phyloP scores from a whole-genome alignment of 2,113 vertebrate species.

The Centrocercus urophasianus region DNA sequence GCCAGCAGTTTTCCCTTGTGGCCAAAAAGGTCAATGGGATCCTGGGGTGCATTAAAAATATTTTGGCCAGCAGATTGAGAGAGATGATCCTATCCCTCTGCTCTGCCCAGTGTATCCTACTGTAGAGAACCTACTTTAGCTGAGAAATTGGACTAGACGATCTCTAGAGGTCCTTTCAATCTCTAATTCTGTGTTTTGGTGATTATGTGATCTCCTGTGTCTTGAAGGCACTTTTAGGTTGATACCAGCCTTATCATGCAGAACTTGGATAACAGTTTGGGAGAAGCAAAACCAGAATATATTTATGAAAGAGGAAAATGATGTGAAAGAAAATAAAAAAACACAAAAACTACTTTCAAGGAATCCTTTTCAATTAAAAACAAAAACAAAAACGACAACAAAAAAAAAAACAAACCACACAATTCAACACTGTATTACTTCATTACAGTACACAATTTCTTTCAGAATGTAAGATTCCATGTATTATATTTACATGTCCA shows the following conservation, averaged over 20 bases:
- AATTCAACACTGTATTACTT: background rate
- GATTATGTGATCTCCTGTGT: background rate
- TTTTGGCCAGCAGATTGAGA: background rate
- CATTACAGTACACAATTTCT: background rate
- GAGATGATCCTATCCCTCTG: background rate
- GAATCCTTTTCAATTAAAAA: background rate
- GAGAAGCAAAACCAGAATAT: background rate
- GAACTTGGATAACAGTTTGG: background rate
- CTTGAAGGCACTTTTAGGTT: background rate
- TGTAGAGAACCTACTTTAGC: background rate
- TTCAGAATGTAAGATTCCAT: background rate
- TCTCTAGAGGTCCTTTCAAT: background rate
- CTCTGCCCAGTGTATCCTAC: no score
- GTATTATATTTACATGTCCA: background rate
- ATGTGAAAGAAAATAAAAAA: background rate
- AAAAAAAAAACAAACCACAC: background rate
- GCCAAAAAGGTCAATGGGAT: background rate
- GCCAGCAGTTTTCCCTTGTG: background rate
- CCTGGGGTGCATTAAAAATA: background rate
- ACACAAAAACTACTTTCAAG: background rate
- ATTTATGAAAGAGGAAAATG: background rate
- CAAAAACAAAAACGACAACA: background rate
- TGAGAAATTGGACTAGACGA: background rate
- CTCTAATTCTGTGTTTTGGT: background rate
- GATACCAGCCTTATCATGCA: slow-evolving; percentile 34